Evolutionary conservation across 2,113 vertebrate genomes (phyloP).

Genomic region (Cettia cetti): DNA sequence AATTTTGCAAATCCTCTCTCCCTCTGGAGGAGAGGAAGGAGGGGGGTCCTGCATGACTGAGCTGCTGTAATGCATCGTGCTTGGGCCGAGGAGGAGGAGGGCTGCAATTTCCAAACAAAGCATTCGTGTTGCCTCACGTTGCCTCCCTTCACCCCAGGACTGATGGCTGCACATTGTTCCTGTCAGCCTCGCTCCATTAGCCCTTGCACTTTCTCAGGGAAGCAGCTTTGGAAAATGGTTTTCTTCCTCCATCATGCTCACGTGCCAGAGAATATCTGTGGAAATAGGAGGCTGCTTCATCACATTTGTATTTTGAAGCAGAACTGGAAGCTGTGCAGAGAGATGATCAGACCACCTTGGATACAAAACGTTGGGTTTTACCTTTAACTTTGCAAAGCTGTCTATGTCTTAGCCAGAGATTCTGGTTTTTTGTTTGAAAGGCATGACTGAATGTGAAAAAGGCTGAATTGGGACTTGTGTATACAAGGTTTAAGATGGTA

Average conservation of each 20-base stretch:
- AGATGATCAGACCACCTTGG: background rate
- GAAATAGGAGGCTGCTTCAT: background rate
- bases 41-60: background rate
- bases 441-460: background rate
- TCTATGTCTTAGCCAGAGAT: background rate
- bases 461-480: background rate
- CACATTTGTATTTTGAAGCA: background rate
- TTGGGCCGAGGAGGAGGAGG: background rate
- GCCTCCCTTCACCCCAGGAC: background rate
- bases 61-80: background rate
- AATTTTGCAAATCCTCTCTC: background rate
- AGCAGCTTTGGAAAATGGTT: background rate
- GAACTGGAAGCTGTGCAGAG: background rate
- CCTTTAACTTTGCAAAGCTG: background rate
- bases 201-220: background rate
- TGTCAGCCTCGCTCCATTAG: background rate
- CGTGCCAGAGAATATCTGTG: background rate
- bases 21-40: background rate
- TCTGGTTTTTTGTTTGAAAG: background rate
- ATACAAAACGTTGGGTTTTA: background rate
- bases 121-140: rapidly evolving
- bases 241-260: background rate
- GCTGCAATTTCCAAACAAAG: background rate
- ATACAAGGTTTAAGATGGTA: background rate
- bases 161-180: rapidly evolving